Percentiles rank a stretch among this genome's conserved stretches.
Conservation (phyloP, 2,797 vertebrate species). For the Microctenopoma lineatum region DNA sequence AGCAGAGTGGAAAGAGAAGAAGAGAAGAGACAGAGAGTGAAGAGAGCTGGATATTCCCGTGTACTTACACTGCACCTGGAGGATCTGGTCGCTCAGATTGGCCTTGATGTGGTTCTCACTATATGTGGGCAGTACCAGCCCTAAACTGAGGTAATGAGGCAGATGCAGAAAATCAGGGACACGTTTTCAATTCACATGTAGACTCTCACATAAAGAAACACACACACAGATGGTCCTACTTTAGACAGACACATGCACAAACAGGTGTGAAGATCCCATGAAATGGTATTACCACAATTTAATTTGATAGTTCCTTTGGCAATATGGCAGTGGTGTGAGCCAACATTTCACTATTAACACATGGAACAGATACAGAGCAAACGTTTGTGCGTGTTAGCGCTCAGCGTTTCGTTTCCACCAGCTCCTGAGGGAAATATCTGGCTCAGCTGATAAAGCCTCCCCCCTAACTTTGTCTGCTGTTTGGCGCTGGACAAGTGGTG, state of each 20-base stretch:
- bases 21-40: constrained; percentile 50
- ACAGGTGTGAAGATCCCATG: not conserved
- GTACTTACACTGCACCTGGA: constrained; percentile 99
- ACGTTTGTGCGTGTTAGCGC: not conserved
- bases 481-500: not conserved
- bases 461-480: not conserved
- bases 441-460: not conserved
- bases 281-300: not conserved
- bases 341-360: not conserved
- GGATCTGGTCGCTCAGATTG: constrained; percentile 99
- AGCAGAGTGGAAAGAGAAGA: constrained; percentile 18
- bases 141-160: constrained; percentile 85
- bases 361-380: not conserved
- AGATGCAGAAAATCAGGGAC: constrained; percentile 45
- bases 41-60: constrained; percentile 66
- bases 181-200: not conserved
- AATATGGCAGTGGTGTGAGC: not conserved
- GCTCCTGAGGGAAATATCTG: constrained; percentile 1
- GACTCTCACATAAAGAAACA: constrained; percentile 4
- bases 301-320: not conserved
- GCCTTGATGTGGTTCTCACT: constrained; percentile 98
- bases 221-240: not conserved
- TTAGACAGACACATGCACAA: no score
- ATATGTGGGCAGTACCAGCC: constrained; percentile 95
- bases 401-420: not conserved